Evolutionary conservation across 2,797 vertebrate species (phyloP).

Genomic region (Chelon auratus): DNA sequence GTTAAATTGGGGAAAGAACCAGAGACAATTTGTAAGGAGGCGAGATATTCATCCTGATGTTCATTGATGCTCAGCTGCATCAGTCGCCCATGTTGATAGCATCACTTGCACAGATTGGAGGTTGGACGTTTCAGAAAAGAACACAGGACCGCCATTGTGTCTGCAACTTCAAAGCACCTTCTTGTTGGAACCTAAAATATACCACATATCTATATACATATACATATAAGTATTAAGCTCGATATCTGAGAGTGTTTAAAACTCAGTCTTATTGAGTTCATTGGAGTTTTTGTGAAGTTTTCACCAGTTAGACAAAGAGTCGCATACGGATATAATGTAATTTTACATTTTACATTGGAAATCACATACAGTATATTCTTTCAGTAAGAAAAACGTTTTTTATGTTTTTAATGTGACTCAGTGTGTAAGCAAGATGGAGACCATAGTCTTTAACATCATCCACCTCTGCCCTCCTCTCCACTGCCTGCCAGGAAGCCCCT

Average conservation of each 20-base stretch:
- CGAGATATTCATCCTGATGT: constrained; percentile 3
- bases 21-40: neutral
- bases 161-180: neutral
- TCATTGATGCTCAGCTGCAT: constrained; percentile 4
- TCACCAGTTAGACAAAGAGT: no score
- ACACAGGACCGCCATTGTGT: neutral
- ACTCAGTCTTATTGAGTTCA: no score
- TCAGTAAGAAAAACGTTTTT: no score
- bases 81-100: neutral
- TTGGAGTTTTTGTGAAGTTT: no score
- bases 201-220: neutral
- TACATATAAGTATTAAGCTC: no score
- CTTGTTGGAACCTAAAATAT: neutral
- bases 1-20: neutral
- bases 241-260: no score
- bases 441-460: constrained; percentile 6
- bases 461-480: constrained; percentile 4
- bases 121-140: neutral
- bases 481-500: constrained; percentile 33
- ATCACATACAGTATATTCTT: neutral
- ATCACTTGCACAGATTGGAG: neutral
- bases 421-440: neutral
- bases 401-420: neutral
- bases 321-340: no score
- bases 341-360: no score